A percentile compares a stretch with the other conserved stretches of the same genome.
phyloP scores from a whole-genome alignment of 2,888 invertebrate genomes.

The Scaeva pyrastri region DNA sequence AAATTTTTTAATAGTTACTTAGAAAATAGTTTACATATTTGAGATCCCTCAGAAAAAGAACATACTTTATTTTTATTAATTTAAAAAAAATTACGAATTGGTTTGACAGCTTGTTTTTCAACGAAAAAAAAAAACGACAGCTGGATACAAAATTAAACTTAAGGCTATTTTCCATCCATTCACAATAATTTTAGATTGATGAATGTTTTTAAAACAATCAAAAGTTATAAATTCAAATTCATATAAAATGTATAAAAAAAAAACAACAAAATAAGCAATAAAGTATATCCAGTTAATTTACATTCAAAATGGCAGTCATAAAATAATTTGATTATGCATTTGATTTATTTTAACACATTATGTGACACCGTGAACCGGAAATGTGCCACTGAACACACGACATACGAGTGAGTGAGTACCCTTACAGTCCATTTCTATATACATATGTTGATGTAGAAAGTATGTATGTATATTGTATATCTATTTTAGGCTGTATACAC shows the following conservation, averaged over 20 bases:
- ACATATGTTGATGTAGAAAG: no score
- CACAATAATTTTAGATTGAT: background rate
- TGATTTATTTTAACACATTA: conserved; percentile 58
- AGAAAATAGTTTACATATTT: no score
- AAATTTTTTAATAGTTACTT: no score
- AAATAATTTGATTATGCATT: conserved; percentile 52
- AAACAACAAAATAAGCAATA: no score
- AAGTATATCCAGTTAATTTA: conserved; percentile 49
- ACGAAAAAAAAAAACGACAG: no score
- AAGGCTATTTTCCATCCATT: background rate
- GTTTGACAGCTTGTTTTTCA: no score
- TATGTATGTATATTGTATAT: no score
- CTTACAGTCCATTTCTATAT: background rate
- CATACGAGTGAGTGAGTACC: no score
- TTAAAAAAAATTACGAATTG: no score
- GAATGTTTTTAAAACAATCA: background rate
- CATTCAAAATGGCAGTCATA: conserved; percentile 53
- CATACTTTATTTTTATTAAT: no score
- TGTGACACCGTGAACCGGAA: conserved; percentile 44
- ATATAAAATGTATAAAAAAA: background rate
- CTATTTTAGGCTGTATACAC: background rate
- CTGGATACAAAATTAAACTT: background rate
- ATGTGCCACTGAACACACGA: background rate
- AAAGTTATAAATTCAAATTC: conserved; percentile 11
- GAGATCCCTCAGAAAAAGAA: no score